Evolutionary conservation across 2,113 vertebrate species (phyloP).

Genomic region (Saiga tatarica): DNA sequence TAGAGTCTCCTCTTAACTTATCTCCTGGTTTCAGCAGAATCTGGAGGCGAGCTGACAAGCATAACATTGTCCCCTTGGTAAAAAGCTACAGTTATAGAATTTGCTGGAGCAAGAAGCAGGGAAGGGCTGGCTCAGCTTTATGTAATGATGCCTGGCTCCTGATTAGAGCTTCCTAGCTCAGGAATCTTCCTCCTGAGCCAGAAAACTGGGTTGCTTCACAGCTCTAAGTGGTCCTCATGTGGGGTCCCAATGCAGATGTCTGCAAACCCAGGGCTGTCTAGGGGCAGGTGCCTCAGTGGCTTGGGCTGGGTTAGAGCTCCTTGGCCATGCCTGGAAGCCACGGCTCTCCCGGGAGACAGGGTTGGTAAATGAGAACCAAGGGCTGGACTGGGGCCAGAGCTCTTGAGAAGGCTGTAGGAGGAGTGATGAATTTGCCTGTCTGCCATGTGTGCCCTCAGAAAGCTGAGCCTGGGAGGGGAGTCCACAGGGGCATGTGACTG

Average conservation of each 20-base stretch:
- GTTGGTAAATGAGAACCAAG: not conserved
- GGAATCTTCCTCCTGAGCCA: not conserved
- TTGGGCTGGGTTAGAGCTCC: not conserved
- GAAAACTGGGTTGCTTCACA: slow-evolving; percentile 3
- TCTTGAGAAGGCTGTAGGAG: not conserved
- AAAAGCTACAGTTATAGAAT: slow-evolving; percentile 21
- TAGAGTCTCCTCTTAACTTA: not conserved
- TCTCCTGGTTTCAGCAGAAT: slow-evolving; percentile 12
- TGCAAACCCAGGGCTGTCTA: not conserved
- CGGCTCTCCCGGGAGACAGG: not conserved
- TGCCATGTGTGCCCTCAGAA: not conserved
- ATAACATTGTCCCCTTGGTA: not conserved
- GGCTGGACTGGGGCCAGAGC: not conserved
- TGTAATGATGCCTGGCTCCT: slow-evolving; percentile 3
- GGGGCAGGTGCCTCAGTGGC: not conserved
- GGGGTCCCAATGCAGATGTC: not conserved
- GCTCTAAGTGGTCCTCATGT: not conserved
- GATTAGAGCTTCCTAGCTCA: slow-evolving; percentile 10
- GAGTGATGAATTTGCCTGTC: not conserved
- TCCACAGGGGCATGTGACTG: not conserved
- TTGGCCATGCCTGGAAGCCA: not conserved
- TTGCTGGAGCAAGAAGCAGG: not conserved
- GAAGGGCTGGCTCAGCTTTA: slow-evolving; percentile 41
- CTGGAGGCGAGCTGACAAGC: not conserved
- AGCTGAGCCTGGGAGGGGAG: not conserved